Evolutionary conservation across 2,113 vertebrate genomes (phyloP).

Genomic region (Lonchura striata): DNA sequence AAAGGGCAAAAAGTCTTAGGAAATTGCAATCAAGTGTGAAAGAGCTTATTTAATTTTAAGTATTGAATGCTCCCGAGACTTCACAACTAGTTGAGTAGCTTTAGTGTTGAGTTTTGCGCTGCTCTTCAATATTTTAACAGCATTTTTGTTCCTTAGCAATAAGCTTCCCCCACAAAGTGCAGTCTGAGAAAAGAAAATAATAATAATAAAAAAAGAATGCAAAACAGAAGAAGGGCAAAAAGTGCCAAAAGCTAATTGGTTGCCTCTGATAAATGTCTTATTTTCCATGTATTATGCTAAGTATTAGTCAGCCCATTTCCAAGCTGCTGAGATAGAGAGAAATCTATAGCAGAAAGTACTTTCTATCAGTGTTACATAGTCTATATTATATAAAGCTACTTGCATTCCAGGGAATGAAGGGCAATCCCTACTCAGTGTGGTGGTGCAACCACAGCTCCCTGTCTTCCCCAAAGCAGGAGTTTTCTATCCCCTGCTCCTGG

Average conservation of each 20-base stretch:
- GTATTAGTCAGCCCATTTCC: not conserved
- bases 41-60: not conserved
- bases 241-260: not conserved
- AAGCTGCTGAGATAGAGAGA: not conserved
- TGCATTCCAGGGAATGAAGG: not conserved
- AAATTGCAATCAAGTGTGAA: not conserved
- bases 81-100: not conserved
- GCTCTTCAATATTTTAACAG: not conserved
- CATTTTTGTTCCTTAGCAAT: not conserved
- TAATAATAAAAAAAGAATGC: not conserved
- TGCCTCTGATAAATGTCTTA: not conserved
- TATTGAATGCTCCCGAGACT: not conserved
- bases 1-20: not conserved
- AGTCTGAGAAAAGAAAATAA: not conserved
- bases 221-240: not conserved
- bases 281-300: not conserved
- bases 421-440: not conserved
- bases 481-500: not conserved
- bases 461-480: not conserved
- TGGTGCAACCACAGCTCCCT: not conserved
- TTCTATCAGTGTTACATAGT: accelerated
- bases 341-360: not conserved
- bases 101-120: not conserved
- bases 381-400: not conserved
- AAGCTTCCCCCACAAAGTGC: not conserved